Evolutionary conservation across 37 sponge, comb jelly and placozoan genomes (phyloP).

Genomic region (Hexactinellida sp.): DNA sequence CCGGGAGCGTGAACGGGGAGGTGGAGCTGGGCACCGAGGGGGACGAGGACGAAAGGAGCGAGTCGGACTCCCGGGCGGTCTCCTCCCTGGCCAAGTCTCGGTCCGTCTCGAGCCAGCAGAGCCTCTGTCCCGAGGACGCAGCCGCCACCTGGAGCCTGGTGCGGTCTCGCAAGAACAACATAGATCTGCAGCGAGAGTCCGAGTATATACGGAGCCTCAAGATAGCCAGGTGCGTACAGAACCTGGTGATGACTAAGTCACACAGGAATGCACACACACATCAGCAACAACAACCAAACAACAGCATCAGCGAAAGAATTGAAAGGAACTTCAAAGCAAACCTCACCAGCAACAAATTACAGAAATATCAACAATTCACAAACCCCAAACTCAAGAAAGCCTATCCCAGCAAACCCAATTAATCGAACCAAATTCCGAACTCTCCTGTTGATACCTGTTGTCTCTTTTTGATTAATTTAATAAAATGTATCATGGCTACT

Average conservation of each 20-base stretch:
- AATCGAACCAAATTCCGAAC: not conserved
- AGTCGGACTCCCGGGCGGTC: not conserved
- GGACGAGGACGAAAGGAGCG: not conserved
- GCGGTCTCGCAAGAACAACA: not conserved
- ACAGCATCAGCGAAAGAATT: not conserved
- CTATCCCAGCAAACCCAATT: not conserved
- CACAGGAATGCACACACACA: not conserved
- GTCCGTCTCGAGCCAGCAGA: not conserved
- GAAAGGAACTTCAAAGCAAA: not conserved
- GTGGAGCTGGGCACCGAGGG: not conserved
- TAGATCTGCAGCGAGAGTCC: not conserved
- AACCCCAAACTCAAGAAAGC: not conserved
- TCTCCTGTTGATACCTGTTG: not conserved
- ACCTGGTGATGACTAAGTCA: not conserved
- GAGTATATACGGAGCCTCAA: not conserved
- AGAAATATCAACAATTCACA: not conserved
- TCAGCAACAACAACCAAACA: not conserved
- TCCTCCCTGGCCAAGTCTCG: not conserved
- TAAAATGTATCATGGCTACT: not conserved
- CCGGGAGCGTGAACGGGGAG: conserved; percentile 5
- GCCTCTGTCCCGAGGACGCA: not conserved
- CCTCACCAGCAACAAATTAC: conserved; percentile 6
- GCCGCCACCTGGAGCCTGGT: not conserved
- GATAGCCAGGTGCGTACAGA: not conserved
- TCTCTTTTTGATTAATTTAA: not conserved